These are phyloP conservation scores for Naja naja DNA, from an alignment of 2,113 vertebrate genomes.

Conservation along the genomic window DNA sequence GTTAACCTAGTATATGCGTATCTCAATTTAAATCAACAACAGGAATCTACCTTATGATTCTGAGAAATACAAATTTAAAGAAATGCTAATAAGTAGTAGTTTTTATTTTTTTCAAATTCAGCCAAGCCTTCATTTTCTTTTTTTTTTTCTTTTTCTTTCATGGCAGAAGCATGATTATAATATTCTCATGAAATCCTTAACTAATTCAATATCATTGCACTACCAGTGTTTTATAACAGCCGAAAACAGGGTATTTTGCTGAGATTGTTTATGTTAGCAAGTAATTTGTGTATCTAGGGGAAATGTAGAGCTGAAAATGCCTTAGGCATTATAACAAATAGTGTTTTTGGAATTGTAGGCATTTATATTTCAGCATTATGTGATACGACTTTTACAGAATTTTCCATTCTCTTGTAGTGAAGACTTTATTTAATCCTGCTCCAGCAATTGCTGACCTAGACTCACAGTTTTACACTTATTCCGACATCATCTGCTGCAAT, in stretches of 20 bases:
- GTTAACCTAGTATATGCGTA: neutral
- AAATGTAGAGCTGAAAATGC: neutral
- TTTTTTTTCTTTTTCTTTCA: slow-evolving; percentile 8
- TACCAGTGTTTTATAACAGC: fast-evolving
- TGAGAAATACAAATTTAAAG: slow-evolving; percentile 25
- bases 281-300: slow-evolving; percentile 1
- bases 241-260: slow-evolving; percentile 3
- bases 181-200: slow-evolving; percentile 15
- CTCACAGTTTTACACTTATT: slow-evolving; percentile 81
- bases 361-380: neutral
- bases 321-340: neutral
- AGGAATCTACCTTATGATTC: neutral
- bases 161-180: slow-evolving; percentile 17
- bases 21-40: slow-evolving; percentile 22
- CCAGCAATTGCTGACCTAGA: slow-evolving; percentile 87
- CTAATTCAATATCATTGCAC: neutral
- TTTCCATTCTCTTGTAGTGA: slow-evolving; percentile 75
- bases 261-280: slow-evolving; percentile 23
- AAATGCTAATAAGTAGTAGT: slow-evolving; percentile 8
- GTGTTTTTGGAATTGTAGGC: slow-evolving; percentile 13
- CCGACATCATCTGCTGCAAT: slow-evolving; percentile 96
- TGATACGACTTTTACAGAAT: slow-evolving; percentile 2
- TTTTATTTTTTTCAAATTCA: neutral
- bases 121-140: slow-evolving; percentile 8
- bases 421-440: slow-evolving; percentile 95